Conservation (phyloP, 2,888 invertebrate genomes). For the Stegophylla sp. region DNA sequence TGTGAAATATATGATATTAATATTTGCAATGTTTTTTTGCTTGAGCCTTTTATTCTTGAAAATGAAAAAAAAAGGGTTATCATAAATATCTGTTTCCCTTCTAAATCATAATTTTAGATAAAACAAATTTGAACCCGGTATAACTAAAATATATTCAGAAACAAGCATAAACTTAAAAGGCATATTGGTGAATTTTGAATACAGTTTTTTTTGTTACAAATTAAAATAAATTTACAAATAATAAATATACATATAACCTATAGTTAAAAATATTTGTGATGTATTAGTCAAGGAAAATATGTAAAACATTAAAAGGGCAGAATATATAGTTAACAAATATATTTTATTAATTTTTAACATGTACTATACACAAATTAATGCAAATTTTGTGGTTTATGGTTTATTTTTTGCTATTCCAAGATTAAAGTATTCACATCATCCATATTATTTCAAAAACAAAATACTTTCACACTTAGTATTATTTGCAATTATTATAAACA, state of each 20-base stretch:
- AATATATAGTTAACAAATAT: not conserved
- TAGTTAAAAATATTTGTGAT: not conserved
- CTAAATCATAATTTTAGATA: not conserved
- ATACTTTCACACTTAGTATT: too few relatives aligned
- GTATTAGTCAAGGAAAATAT: not conserved
- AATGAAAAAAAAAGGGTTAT: too few relatives aligned
- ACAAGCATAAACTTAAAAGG: not conserved
- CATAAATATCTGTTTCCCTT: not conserved
- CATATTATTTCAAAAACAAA: too few relatives aligned
- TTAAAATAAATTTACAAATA: not conserved
- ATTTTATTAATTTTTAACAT: too few relatives aligned
- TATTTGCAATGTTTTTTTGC: too few relatives aligned
- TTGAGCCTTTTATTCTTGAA: too few relatives aligned
- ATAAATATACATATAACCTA: not conserved
- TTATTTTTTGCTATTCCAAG: too few relatives aligned
- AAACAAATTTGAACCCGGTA: not conserved
- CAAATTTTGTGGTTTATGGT: too few relatives aligned
- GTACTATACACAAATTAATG: too few relatives aligned
- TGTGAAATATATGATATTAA: too few relatives aligned
- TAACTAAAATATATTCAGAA: not conserved
- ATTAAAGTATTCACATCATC: too few relatives aligned
- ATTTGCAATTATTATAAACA: too few relatives aligned
- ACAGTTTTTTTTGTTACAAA: not conserved
- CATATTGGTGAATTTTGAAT: not conserved
- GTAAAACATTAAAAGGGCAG: not conserved